Evolutionary conservation across 2,797 vertebrate species (phyloP).

Genomic region (Xenopus petersii): DNA sequence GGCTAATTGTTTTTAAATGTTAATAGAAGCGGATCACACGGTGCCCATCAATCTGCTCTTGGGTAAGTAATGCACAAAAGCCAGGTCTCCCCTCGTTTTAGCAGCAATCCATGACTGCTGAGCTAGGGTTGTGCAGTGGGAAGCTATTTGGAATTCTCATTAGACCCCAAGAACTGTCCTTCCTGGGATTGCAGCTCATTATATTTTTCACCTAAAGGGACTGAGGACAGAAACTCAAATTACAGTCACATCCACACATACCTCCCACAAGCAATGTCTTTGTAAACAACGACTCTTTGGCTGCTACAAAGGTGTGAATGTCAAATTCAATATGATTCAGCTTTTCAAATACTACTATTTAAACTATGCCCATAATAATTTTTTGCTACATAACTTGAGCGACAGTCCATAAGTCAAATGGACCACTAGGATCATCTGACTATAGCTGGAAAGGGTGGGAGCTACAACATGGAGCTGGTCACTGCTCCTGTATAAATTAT

Average conservation of each 20-base stretch:
- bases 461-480: no score
- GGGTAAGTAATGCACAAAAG: constrained; percentile 40
- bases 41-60: constrained; percentile 44
- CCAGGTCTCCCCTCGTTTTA: constrained; percentile 16
- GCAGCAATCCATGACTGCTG: constrained; percentile 21
- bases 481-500: no score
- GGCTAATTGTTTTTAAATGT: constrained; percentile 70
- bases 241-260: neutral
- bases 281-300: neutral
- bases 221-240: constrained; percentile 1
- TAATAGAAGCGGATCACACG: constrained; percentile 46
- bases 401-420: no score
- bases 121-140: constrained; percentile 18
- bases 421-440: no score
- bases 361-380: no score
- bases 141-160: constrained; percentile 20
- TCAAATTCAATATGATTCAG: neutral
- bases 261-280: constrained; percentile 2
- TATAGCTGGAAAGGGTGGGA: no score
- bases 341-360: no score
- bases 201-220: constrained; percentile 11
- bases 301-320: neutral
- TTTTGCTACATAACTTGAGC: no score
- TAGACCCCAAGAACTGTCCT: constrained; percentile 5
- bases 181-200: constrained; percentile 16